Evolutionary conservation across 2,888 invertebrate genomes (phyloP), one percentile per base, ranked within the genome.

Genomic region (Girardia tigrina): DNA sequence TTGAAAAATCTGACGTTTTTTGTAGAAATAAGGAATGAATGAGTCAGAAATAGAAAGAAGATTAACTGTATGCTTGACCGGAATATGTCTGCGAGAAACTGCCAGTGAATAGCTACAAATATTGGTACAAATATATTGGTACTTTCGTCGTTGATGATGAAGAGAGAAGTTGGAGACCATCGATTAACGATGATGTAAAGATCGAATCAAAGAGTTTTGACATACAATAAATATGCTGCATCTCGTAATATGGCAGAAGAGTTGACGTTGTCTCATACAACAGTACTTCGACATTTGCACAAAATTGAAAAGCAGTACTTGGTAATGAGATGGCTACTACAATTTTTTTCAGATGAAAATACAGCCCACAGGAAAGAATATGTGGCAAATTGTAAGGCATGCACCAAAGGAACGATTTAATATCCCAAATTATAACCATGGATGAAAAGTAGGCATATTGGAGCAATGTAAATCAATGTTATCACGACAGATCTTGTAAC

Each of bases 171-270:
- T 8, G 36, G 36, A 12, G 36, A 36, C 36, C 36, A 36, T 36
- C 16, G 36, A 16, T 36, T 36, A 36, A 36, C 8, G 36, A 36
- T 36, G 36, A 36, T 36, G 36, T 36, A 36, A 70, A n/a, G n/a
- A 70, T 26, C 20, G 26, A 26, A 70, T 70, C 26, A 70, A n/a
- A n/a, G 70, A 70, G 26, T n/a, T 26, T 8, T n/a, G 23, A 26
- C 23, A 8, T 23, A 70, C 26, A n/a, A 70, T 42, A 70, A 70
- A 70, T 70, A 70, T 70, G 70, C 70, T 23, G 20, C 70, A 23
- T 23, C 70, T n/a, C 23, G 23, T 23, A 70, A n/a, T n/a, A 70
- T 70, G 70, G 70, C 70, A 70, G 70, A 70, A 70, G 70, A 70
- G 20, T 8, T 70, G 20, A 8, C 23, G 20, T n/a, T 70, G 20